Percentiles rank a stretch among this genome's conserved stretches.
Evolutionary conservation across 2,888 invertebrate genomes (phyloP).

Genomic region (Tholera decimalis): DNA sequence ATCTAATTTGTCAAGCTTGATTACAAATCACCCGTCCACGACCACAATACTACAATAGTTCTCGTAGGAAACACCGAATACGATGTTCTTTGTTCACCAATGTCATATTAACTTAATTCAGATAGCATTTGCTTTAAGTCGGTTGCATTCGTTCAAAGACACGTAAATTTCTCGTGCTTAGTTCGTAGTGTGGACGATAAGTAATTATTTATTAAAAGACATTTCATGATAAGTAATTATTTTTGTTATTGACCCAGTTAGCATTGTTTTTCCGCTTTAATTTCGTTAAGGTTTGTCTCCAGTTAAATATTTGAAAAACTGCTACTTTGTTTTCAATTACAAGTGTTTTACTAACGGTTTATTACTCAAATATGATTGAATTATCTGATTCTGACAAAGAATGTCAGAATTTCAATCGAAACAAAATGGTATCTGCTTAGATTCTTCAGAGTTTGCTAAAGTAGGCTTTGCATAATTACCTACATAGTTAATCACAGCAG

Average conservation of each 20-base stretch:
- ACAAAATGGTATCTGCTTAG: not conserved
- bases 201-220: conserved; percentile 29
- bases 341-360: too few relatives aligned
- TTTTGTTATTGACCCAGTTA: conserved; percentile 18
- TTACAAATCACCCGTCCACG: conserved; percentile 73
- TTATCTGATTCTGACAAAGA: not conserved
- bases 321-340: conserved; percentile 3
- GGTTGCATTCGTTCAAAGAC: conserved; percentile 53
- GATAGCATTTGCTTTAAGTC: conserved; percentile 57
- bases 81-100: conserved; percentile 70
- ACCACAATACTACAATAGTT: conserved; percentile 79
- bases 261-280: conserved; percentile 2
- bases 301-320: conserved; percentile 2
- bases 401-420: not conserved
- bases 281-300: conserved; percentile 4
- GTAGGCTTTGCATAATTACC: not conserved
- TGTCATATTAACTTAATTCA: conserved; percentile 70
- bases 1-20: conserved; percentile 76
- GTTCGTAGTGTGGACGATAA: too few relatives aligned
- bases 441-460: not conserved
- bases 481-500: not conserved
- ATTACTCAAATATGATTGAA: not conserved
- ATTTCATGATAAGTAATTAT: conserved; percentile 37
- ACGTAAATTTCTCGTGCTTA: not conserved
- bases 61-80: conserved; percentile 72